A percentile compares a stretch with the other conserved stretches of the same genome.
phyloP scores from a whole-genome alignment of 1,140 invertebrate genomes.

The Achroia grisella region DNA sequence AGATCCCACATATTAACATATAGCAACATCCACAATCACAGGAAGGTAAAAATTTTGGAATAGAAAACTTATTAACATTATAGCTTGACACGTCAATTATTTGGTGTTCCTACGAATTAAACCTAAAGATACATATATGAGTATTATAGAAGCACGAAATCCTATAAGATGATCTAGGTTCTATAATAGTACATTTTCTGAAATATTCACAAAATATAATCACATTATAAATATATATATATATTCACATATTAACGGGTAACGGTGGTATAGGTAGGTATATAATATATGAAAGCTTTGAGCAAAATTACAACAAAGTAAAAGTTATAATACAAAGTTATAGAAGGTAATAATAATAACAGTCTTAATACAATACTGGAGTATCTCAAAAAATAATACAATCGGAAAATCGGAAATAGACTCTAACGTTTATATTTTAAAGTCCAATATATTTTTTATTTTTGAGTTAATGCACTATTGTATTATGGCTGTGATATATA shows the following conservation, averaged over 20 bases:
- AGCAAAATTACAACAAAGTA: constrained; percentile 36
- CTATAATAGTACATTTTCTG: constrained; percentile 9
- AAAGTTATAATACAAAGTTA: constrained; percentile 31
- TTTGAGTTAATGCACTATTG: no score
- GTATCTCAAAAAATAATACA: no score
- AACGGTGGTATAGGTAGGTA: constrained; percentile 10
- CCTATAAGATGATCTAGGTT: constrained; percentile 18
- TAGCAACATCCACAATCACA: constrained; percentile 69
- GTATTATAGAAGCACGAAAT: constrained; percentile 44
- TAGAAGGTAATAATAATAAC: constrained; percentile 33
- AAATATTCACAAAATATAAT: constrained; percentile 17
- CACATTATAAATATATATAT: constrained; percentile 4
- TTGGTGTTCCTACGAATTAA: constrained; percentile 67
- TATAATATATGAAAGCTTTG: constrained; percentile 39
- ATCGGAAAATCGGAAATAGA: no score
- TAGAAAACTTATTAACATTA: constrained; percentile 63
- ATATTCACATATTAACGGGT: constrained; percentile 12
- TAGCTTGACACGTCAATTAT: constrained; percentile 43
- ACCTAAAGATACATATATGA: constrained; percentile 52
- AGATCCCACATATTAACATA: constrained; percentile 60
- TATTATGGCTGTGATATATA: no score
- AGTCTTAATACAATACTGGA: no score
- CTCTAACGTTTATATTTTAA: no score
- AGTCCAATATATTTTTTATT: constrained; percentile 25
- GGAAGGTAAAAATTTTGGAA: constrained; percentile 70